phyloP scores from a whole-genome alignment of 2,888 invertebrate genomes.

The Belgica antarctica region DNA sequence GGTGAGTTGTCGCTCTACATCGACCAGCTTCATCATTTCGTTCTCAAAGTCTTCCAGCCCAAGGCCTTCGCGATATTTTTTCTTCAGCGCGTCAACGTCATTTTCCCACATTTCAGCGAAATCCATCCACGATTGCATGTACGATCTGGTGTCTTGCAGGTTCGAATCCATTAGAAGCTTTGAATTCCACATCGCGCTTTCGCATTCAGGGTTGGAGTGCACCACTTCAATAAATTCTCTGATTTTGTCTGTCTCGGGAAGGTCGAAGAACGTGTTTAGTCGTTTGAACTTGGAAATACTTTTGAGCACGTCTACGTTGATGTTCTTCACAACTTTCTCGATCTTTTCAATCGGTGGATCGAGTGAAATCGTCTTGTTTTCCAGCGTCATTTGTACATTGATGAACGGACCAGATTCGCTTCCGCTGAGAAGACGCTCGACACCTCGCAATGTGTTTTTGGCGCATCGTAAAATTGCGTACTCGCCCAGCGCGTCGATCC shows the following conservation, averaged over 20 bases:
- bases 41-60: slow-evolving; percentile 72
- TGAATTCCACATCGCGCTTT: too few species aligned
- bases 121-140: slow-evolving; percentile 70
- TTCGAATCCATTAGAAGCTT: too few species aligned
- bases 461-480: slow-evolving; percentile 69
- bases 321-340: background rate
- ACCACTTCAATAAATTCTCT: slow-evolving; percentile 61
- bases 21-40: slow-evolving; percentile 73
- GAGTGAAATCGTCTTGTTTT: slow-evolving; percentile 50
- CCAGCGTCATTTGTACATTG: slow-evolving; percentile 60
- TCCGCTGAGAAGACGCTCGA: slow-evolving; percentile 65
- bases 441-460: slow-evolving; percentile 64
- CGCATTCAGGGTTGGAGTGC: too few species aligned
- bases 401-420: slow-evolving; percentile 68
- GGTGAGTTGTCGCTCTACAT: slow-evolving; percentile 75
- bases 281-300: slow-evolving; percentile 58
- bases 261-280: slow-evolving; percentile 65
- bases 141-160: too few species aligned
- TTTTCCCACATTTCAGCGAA: slow-evolving; percentile 80
- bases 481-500: slow-evolving; percentile 75
- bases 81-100: slow-evolving; percentile 72
- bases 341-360: slow-evolving; percentile 39
- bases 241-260: slow-evolving; percentile 53
- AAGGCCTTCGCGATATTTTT: slow-evolving; percentile 63
- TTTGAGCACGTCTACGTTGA: slow-evolving; percentile 1